These are phyloP conservation scores for Suncus etruscus DNA, from an alignment of 2,113 vertebrate genomes.

Conservation along the genomic window DNA sequence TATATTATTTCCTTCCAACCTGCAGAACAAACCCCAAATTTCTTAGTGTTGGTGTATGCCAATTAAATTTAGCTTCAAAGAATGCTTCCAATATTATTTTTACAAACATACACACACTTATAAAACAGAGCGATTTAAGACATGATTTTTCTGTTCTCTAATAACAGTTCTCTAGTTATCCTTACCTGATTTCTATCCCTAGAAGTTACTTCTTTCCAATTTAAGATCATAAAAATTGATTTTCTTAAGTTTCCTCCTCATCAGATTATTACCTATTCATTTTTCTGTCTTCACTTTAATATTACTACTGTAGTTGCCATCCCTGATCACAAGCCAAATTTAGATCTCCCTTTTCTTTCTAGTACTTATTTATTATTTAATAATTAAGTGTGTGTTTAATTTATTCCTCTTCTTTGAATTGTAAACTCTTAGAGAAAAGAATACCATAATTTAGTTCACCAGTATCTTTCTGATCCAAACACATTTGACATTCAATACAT, in stretches of 20 bases:
- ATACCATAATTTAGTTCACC: conserved; percentile 43
- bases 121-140: background rate
- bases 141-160: conserved; percentile 34
- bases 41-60: background rate
- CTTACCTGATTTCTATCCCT: conserved; percentile 13
- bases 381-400: conserved; percentile 1
- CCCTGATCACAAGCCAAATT: background rate
- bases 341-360: conserved; percentile 29
- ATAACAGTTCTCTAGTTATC: background rate
- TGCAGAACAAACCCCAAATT: background rate
- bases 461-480: background rate
- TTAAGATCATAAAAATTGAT: background rate
- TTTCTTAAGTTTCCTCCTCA: conserved; percentile 7
- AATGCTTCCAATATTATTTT: conserved; percentile 19
- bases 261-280: conserved; percentile 20
- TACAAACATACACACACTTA: background rate
- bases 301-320: conserved; percentile 6
- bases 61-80: background rate
- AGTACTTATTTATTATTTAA: background rate
- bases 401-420: conserved; percentile 32
- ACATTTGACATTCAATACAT: conserved; percentile 26
- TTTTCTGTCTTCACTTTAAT: conserved; percentile 2
- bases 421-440: conserved; percentile 26
- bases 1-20: conserved; percentile 24
- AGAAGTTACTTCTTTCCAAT: background rate